Evolutionary conservation across 2,113 vertebrate species (phyloP).

Genomic region (Cygnus buccinator): DNA sequence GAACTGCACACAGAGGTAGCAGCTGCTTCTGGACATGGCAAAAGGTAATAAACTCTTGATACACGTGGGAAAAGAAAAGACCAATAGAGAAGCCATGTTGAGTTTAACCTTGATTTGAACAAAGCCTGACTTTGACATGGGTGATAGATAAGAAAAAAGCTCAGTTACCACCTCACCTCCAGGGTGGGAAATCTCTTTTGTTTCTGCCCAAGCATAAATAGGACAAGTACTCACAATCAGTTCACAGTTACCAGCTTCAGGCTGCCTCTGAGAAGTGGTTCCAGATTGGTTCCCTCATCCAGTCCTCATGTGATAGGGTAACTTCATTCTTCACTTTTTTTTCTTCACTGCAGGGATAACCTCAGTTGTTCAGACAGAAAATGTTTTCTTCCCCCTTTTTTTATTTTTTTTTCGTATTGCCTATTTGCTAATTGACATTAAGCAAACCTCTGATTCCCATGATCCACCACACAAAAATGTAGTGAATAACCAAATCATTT

Average conservation of each 20-base stretch:
- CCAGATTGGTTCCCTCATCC: conserved; percentile 6
- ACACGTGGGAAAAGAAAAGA: background rate
- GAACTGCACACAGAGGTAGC: background rate
- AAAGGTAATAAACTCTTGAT: conserved; percentile 11
- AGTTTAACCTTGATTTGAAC: conserved; percentile 25
- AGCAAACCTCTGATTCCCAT: background rate
- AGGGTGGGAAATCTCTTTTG: conserved; percentile 2
- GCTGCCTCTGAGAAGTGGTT: conserved; percentile 23
- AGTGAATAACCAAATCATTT: background rate
- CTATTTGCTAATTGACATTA: background rate
- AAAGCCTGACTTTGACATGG: background rate
- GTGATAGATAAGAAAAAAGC: background rate
- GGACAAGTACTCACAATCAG: background rate
- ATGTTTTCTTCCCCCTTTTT: background rate
- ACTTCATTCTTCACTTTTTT: conserved; percentile 65
- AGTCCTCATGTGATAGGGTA: conserved; percentile 42
- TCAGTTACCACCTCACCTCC: background rate
- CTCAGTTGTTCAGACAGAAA: background rate
- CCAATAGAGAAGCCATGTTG: background rate
- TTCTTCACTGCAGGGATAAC: conserved; percentile 56
- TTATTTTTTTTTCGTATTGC: background rate
- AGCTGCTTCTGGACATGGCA: background rate
- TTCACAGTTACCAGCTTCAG: conserved; percentile 22
- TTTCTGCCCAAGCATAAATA: conserved; percentile 12
- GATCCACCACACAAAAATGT: background rate